Base-by-base conservation (phyloP, 2,797 vertebrate species). In the Crenichthys baileyi region DNA sequence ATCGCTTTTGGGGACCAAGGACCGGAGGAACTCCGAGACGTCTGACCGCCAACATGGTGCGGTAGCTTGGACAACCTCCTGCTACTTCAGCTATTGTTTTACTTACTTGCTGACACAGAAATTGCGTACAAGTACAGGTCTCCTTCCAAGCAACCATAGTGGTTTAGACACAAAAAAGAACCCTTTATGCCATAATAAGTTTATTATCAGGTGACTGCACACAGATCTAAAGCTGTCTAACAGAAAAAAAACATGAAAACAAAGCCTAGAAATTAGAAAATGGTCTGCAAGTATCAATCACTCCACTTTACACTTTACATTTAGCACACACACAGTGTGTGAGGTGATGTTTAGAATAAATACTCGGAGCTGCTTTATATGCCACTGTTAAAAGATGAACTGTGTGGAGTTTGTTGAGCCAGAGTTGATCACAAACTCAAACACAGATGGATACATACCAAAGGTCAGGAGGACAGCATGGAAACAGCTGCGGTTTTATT, bases 341-440 rank as follows among this genome's bases (percentile, higher is more conserved):
- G 65, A 68, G 65, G 41, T 68, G 65, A 41, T 22, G 63, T 67
- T 67, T 46, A 68, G 39, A 68, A 68, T 44, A 68, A 68, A 68
- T 68, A 44, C 22, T 24, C 65, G 13, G 39, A 68, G 41, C 65
- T n/a, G 65, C 65, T 68, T 68, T 15, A 68, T 44, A 44, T 3
- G 18, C 31, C 29, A 36, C 61, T 65, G 61, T 36, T 39, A 63
- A 65, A 65, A 65, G 18, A 39, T 39, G 31, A 65, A 36, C 36
- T 39, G 20, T 22, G 20, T 55, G 29, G 36, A 63, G 29, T 16
- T 31, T 36, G 36, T 41, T 41, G 31, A 39, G 31, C 63, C 63
- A 22, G 63, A 65, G 18, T 18, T 39, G 16, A 20, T 22, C 61
- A 44, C 65, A 41, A 68, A 68, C 36, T 44, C 65, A 44, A 41